Percentiles rank a stretch among this genome's conserved stretches.
phyloP scores from a whole-genome alignment of 2,113 vertebrate genomes.

The Geothlypis trichas region DNA sequence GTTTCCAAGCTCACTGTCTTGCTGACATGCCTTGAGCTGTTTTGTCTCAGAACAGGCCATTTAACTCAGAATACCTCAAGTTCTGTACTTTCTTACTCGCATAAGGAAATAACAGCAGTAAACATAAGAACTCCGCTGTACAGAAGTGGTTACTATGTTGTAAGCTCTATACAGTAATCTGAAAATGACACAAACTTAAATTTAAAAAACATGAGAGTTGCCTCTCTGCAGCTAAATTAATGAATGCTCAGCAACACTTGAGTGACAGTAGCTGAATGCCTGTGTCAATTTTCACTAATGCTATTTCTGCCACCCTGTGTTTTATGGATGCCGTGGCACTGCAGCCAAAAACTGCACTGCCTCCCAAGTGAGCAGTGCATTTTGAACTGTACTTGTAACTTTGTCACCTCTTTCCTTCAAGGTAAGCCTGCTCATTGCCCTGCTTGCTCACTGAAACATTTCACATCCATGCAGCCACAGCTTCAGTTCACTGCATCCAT shows the following conservation, averaged over 20 bases:
- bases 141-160: not conserved
- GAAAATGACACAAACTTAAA: not conserved
- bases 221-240: not conserved
- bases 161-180: not conserved
- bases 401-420: not conserved
- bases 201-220: not conserved
- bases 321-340: not conserved
- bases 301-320: not conserved
- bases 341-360: not conserved
- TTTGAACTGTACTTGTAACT: not conserved
- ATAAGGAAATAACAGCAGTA: not conserved
- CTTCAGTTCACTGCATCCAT: not conserved
- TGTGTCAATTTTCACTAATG: not conserved
- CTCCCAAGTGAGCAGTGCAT: not conserved
- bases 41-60: rapidly evolving
- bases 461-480: not conserved
- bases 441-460: not conserved
- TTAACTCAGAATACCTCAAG: not conserved
- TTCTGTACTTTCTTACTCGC: not conserved
- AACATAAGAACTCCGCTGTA: not conserved
- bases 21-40: not conserved
- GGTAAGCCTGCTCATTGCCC: not conserved
- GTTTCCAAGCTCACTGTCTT: not conserved
- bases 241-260: not conserved
- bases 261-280: not conserved